Evolutionary conservation across 2,888 invertebrate species (phyloP).

Genomic region (Macropis europaea): DNA sequence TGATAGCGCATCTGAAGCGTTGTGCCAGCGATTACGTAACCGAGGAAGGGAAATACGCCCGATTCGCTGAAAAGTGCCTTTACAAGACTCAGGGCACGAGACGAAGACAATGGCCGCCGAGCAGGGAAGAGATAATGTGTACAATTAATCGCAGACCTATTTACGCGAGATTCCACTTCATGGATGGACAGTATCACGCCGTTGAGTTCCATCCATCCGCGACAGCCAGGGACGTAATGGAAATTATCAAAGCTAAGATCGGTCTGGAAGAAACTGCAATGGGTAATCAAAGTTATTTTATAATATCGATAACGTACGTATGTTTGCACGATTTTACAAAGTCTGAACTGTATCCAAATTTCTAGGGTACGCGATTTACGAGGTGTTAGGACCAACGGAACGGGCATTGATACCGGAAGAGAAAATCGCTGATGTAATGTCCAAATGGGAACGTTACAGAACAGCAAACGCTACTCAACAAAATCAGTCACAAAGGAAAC

Average conservation of each 20-base stretch:
- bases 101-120: slow-evolving; percentile 94
- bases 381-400: slow-evolving; percentile 93
- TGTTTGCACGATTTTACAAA: no score
- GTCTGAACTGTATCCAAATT: no score
- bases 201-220: slow-evolving; percentile 97
- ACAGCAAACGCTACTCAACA: slow-evolving; percentile 83
- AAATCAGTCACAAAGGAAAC: slow-evolving; percentile 79
- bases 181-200: slow-evolving; percentile 97
- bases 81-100: slow-evolving; percentile 87
- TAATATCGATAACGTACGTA: no score
- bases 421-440: slow-evolving; percentile 96
- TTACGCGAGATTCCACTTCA: slow-evolving; percentile 93
- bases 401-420: slow-evolving; percentile 91
- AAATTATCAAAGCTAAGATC: slow-evolving; percentile 93
- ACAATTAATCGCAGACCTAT: slow-evolving; percentile 94
- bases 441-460: slow-evolving; percentile 95
- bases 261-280: slow-evolving; percentile 90
- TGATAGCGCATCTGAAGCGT: slow-evolving; percentile 93
- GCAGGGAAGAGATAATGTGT: slow-evolving; percentile 94
- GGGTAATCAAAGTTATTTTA: slow-evolving; percentile 78
- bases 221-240: slow-evolving; percentile 93
- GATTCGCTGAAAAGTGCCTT: slow-evolving; percentile 94
- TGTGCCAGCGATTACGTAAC: slow-evolving; percentile 93
- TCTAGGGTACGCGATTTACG: slow-evolving; percentile 94
- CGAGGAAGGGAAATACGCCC: slow-evolving; percentile 96